Evolutionary conservation across 1,140 invertebrate species (phyloP).

Genomic region (Philopotamus ludificatus): DNA sequence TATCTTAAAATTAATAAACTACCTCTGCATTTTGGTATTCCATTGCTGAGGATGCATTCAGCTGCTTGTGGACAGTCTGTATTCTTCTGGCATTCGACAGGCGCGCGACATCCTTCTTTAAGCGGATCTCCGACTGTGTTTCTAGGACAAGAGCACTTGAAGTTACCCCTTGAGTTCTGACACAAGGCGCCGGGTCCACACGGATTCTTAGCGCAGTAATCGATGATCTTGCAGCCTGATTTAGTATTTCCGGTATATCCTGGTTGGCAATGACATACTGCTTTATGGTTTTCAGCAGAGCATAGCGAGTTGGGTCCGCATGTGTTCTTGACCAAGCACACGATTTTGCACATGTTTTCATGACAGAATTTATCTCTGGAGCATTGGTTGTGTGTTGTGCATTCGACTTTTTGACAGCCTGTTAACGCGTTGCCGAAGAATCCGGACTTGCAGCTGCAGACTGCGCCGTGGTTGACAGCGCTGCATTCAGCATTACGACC

Average conservation of each 20-base stretch:
- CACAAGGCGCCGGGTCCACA: conserved; percentile 83
- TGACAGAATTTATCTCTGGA: conserved; percentile 80
- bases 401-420: conserved; percentile 78
- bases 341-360: conserved; percentile 77
- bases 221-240: conserved; percentile 69
- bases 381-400: conserved; percentile 69
- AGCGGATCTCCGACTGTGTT: conserved; percentile 82
- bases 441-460: conserved; percentile 74
- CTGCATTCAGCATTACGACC: conserved; percentile 78
- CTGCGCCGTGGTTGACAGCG: conserved; percentile 66
- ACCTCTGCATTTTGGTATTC: conserved; percentile 72
- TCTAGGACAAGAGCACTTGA: conserved; percentile 74
- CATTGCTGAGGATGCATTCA: conserved; percentile 67
- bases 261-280: conserved; percentile 79
- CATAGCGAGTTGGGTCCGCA: conserved; percentile 83
- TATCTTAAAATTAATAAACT: conserved; percentile 20
- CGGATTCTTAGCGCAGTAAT: conserved; percentile 75
- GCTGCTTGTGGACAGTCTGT: conserved; percentile 76
- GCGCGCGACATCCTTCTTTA: conserved; percentile 71
- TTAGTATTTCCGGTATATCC: conserved; percentile 79
- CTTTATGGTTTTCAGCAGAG: conserved; percentile 73
- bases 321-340: conserved; percentile 75
- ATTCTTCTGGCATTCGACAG: conserved; percentile 75
- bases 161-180: conserved; percentile 77
- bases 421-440: conserved; percentile 77